Evolutionary conservation across 1,140 invertebrate genomes (phyloP).

Genomic region (Dufourea novaeangliae): DNA sequence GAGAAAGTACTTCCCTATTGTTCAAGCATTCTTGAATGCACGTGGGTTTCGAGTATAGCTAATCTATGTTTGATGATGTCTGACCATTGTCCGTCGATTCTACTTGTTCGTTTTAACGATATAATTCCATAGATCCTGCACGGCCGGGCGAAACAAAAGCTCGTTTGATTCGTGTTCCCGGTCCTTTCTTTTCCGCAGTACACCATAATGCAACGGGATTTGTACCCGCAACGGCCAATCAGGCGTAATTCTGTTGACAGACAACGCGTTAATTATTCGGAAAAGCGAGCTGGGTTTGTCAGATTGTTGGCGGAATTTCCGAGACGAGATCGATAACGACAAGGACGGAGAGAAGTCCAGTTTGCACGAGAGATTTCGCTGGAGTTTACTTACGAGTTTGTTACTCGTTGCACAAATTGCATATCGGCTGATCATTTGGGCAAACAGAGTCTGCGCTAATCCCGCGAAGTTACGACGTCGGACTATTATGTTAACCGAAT

Average conservation of each 20-base stretch:
- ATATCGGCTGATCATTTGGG: slow-evolving; percentile 34
- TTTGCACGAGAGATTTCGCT: slow-evolving; percentile 27
- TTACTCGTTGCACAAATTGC: slow-evolving; percentile 43
- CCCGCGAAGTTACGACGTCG: slow-evolving; percentile 19
- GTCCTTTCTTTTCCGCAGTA: background rate
- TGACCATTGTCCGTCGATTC: too few species aligned
- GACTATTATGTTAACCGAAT: slow-evolving; percentile 21
- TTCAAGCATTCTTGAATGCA: too few species aligned
- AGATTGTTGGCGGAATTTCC: slow-evolving; percentile 19
- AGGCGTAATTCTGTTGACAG: background rate
- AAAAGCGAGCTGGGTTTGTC: background rate
- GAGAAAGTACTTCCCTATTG: too few species aligned
- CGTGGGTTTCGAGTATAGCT: too few species aligned
- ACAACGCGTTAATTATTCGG: slow-evolving; percentile 17
- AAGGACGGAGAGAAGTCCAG: background rate
- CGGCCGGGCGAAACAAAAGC: background rate
- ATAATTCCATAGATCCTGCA: too few species aligned
- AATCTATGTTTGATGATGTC: too few species aligned
- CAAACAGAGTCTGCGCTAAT: slow-evolving; percentile 21
- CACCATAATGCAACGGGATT: background rate
- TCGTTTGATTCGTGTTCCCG: background rate
- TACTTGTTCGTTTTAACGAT: too few species aligned
- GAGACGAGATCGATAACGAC: slow-evolving; percentile 34
- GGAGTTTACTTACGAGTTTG: slow-evolving; percentile 39
- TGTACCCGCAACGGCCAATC: background rate